A percentile compares a stretch with the other conserved stretches of the same genome.
Conservation (phyloP, 2,113 vertebrate genomes). For the Microcebus ravelobensis region DNA sequence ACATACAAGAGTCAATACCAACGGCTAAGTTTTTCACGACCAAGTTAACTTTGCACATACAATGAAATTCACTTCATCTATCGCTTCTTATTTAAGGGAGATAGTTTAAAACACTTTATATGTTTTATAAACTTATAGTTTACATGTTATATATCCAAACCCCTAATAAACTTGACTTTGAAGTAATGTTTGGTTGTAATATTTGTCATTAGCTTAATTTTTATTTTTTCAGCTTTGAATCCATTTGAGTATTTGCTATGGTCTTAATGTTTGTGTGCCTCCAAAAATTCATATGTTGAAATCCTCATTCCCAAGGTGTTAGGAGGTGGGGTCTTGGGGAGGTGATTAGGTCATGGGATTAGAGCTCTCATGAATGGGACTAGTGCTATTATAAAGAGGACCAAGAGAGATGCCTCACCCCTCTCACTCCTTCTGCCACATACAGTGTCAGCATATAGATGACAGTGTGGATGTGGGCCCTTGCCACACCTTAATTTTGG, state of each 20-base stretch:
- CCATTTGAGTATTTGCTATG: neutral
- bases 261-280: neutral
- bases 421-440: neutral
- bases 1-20: neutral
- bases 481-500: neutral
- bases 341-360: neutral
- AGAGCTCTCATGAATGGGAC: neutral
- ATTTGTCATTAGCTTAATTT: constrained; percentile 12
- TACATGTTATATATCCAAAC: neutral
- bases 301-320: neutral
- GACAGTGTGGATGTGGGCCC: neutral
- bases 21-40: neutral
- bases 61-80: neutral
- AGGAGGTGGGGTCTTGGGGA: neutral
- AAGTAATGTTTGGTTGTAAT: constrained; percentile 9
- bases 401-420: neutral
- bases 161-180: neutral
- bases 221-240: constrained; percentile 20
- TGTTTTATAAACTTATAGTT: constrained; percentile 18
- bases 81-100: constrained; percentile 9
- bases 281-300: neutral
- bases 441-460: neutral
- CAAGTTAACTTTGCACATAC: constrained; percentile 9
- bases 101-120: neutral
- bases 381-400: neutral